Evolutionary conservation across 2,888 invertebrate genomes (phyloP).

Genomic region (Hoplodrina blanda): DNA sequence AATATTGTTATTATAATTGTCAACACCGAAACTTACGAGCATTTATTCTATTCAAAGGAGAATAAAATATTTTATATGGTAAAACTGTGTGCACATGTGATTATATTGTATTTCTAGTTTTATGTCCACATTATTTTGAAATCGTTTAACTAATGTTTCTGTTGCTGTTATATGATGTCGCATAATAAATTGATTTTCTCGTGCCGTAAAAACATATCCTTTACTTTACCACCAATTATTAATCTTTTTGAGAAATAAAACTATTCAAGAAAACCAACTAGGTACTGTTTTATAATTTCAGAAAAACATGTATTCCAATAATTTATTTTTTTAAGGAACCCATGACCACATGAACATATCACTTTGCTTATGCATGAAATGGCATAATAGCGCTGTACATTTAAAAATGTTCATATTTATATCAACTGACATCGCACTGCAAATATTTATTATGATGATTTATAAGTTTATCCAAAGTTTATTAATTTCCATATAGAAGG

Average conservation of each 20-base stretch:
- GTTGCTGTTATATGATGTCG: not conserved
- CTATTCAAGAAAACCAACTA: not conserved
- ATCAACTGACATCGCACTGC: slow-evolving; percentile 72
- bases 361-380: slow-evolving; percentile 51
- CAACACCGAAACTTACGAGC: slow-evolving; percentile 47
- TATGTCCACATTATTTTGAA: slow-evolving; percentile 21
- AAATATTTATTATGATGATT: slow-evolving; percentile 53
- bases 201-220: slow-evolving; percentile 1
- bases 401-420: slow-evolving; percentile 40
- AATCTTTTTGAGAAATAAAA: not conserved
- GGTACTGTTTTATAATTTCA: slow-evolving; percentile 12
- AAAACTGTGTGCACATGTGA: slow-evolving; percentile 5
- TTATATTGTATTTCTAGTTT: slow-evolving; percentile 28
- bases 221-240: slow-evolving; percentile 25
- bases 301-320: slow-evolving; percentile 23
- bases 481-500: slow-evolving; percentile 32
- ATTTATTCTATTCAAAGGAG: slow-evolving; percentile 9
- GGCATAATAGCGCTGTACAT: slow-evolving; percentile 46
- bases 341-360: slow-evolving; percentile 62
- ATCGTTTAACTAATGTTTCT: slow-evolving; percentile 20
- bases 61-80: slow-evolving; percentile 29
- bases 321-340: slow-evolving; percentile 14
- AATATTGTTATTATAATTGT: slow-evolving; percentile 31
- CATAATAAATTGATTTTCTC: slow-evolving; percentile 5
- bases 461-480: slow-evolving; percentile 42